A percentile compares a stretch with the other conserved stretches of the same genome.
Conservation (phyloP, 1,140 invertebrate species). For the Tyrophagus putrescentiae region DNA sequence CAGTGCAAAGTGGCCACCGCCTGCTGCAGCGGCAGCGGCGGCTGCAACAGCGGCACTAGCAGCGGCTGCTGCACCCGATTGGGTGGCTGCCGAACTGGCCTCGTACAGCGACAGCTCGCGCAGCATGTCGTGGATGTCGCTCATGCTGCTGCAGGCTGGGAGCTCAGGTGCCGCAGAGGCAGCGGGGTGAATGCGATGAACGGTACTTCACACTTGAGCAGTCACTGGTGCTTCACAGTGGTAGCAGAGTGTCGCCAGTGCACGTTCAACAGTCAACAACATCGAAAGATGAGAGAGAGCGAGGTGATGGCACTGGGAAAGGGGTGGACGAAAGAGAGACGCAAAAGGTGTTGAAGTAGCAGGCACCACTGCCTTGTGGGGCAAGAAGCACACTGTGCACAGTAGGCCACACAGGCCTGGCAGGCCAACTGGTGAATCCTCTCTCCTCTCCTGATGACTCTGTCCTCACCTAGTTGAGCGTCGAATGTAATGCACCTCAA, state of each 20-base stretch:
- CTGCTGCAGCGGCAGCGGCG: background rate
- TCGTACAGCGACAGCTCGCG: constrained; percentile 10
- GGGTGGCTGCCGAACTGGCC: background rate
- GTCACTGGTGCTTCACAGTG: too few relatives aligned
- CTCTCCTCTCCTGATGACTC: background rate
- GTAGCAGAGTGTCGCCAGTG: background rate
- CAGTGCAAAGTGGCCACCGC: too few relatives aligned
- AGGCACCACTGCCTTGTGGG: too few relatives aligned
- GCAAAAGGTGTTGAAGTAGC: too few relatives aligned
- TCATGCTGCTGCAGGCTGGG: background rate
- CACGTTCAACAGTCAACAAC: background rate
- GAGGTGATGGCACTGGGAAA: too few relatives aligned
- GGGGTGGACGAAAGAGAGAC: too few relatives aligned
- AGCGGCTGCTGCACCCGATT: background rate
- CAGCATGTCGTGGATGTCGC: constrained; percentile 8
- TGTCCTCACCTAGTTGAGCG: background rate
- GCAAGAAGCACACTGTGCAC: too few relatives aligned
- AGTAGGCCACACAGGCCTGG: too few relatives aligned
- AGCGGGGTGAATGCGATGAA: too few relatives aligned
- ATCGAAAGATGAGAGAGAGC: too few relatives aligned
- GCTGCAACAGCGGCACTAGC: background rate
- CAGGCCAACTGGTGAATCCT: too few relatives aligned
- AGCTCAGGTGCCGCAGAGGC: background rate
- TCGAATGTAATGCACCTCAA: constrained; percentile 1
- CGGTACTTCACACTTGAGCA: too few relatives aligned